Evolutionary conservation across 92 coral and sea anemone species (phyloP).

Genomic region (Paragorgia papillata): DNA sequence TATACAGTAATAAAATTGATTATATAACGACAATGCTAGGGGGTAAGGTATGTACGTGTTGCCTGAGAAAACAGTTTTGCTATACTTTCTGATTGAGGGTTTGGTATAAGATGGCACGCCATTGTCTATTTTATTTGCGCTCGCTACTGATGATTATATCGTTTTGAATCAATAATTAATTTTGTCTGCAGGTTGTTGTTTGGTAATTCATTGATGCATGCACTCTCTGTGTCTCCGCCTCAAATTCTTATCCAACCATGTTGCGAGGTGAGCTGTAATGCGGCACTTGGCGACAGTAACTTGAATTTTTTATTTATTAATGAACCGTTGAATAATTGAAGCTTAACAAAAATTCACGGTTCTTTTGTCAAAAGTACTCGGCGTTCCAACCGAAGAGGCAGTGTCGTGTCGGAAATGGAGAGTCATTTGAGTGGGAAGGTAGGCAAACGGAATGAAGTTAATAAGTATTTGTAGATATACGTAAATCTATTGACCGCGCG

Average conservation of each 20-base stretch:
- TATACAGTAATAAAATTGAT: too few relatives aligned
- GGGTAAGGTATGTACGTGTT: too few relatives aligned
- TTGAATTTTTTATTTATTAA: slow-evolving; percentile 45
- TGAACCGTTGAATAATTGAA: slow-evolving; percentile 37
- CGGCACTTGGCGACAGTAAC: slow-evolving; percentile 10
- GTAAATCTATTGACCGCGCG: too few relatives aligned
- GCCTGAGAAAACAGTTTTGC: too few relatives aligned
- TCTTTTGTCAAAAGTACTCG: slow-evolving; percentile 25
- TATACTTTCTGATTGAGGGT: too few relatives aligned
- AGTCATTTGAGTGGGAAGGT: not conserved
- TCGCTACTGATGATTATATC: not conserved
- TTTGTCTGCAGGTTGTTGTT: slow-evolving; percentile 45
- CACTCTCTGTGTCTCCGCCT: not conserved
- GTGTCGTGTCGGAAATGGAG: not conserved
- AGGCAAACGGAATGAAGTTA: too few relatives aligned
- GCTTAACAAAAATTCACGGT: slow-evolving; percentile 27
- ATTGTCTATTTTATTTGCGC: not conserved
- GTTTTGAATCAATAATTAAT: slow-evolving; percentile 29
- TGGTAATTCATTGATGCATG: slow-evolving; percentile 49
- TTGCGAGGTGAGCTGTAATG: slow-evolving; percentile 1
- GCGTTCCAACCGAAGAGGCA: not conserved
- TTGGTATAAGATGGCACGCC: too few relatives aligned
- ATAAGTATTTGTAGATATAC: too few relatives aligned
- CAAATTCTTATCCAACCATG: slow-evolving; percentile 5
- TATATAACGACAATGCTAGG: too few relatives aligned